A percentile compares a stretch with the other conserved stretches of the same genome.
Conservation (phyloP, 1,140 invertebrate species). For the Muscidifurax raptorellus region DNA sequence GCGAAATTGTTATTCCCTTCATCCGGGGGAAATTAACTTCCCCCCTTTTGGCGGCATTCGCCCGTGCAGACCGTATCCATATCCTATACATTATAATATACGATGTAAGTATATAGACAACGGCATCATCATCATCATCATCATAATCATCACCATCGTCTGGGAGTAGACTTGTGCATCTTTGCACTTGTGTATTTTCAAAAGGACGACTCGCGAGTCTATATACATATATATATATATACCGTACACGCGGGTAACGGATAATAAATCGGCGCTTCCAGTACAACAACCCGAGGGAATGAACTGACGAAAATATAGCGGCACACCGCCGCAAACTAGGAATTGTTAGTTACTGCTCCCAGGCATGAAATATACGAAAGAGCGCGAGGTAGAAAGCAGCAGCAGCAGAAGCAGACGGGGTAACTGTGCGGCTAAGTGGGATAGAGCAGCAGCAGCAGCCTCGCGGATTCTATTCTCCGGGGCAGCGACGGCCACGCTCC, state of each 20-base stretch:
- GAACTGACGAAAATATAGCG: conserved; percentile 58
- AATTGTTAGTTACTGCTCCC: conserved; percentile 56
- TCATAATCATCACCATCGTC: too few relatives aligned
- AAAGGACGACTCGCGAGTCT: not conserved
- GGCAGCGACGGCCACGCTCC: not conserved
- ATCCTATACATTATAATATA: too few relatives aligned
- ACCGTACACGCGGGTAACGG: not conserved
- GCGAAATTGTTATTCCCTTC: conserved; percentile 21
- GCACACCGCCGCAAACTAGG: conserved; percentile 50
- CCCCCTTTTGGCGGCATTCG: not conserved
- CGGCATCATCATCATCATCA: too few relatives aligned
- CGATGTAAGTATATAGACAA: too few relatives aligned
- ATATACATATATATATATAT: not conserved
- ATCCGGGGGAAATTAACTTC: conserved; percentile 28
- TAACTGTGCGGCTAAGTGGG: not conserved
- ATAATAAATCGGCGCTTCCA: conserved; percentile 55
- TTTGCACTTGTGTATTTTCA: not conserved
- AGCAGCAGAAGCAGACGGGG: not conserved
- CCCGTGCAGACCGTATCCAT: too few relatives aligned
- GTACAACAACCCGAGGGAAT: conserved; percentile 45
- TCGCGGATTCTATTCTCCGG: conserved; percentile 39
- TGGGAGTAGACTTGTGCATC: too few relatives aligned
- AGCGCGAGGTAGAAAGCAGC: not conserved
- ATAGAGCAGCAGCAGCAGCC: not conserved
- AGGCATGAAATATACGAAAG: conserved; percentile 50